These are phyloP conservation scores for Tinea semifulvella DNA, from an alignment of 2,888 invertebrate species.

Conservation along the genomic window DNA sequence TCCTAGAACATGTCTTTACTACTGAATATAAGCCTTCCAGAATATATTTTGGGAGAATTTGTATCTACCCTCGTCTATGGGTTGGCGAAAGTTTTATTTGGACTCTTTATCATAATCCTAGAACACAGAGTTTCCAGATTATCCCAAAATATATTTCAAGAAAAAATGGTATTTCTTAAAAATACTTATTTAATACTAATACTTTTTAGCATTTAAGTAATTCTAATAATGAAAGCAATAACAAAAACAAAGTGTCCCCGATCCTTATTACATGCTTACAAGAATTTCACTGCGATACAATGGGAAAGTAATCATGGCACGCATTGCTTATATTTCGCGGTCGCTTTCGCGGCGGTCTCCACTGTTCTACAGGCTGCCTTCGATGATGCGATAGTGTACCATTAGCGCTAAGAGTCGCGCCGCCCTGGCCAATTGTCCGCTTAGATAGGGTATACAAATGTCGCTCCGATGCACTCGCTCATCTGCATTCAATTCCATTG, in stretches of 20 bases:
- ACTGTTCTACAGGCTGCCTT: slow-evolving; percentile 47
- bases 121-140: too few species aligned
- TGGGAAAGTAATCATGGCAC: slow-evolving; percentile 4
- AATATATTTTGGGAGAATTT: too few species aligned
- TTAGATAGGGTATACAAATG: slow-evolving; percentile 67
- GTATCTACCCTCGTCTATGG: too few species aligned
- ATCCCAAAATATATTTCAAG: too few species aligned
- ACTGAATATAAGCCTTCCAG: too few species aligned
- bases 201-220: too few species aligned
- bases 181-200: too few species aligned
- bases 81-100: too few species aligned
- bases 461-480: slow-evolving; percentile 47
- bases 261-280: slow-evolving; percentile 2
- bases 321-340: slow-evolving; percentile 1
- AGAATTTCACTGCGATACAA: background rate
- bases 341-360: slow-evolving; percentile 13
- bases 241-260: slow-evolving; percentile 1
- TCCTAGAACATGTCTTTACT: too few species aligned
- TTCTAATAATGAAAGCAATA: too few species aligned
- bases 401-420: slow-evolving; percentile 65
- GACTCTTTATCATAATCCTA: too few species aligned
- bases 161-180: too few species aligned
- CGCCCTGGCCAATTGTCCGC: slow-evolving; percentile 64
- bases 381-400: slow-evolving; percentile 64
- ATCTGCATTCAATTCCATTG: slow-evolving; percentile 67